A percentile compares a stretch with the other conserved stretches of the same genome.
Conservation (phyloP, 2,797 vertebrate species). For the Leuciscus waleckii region DNA sequence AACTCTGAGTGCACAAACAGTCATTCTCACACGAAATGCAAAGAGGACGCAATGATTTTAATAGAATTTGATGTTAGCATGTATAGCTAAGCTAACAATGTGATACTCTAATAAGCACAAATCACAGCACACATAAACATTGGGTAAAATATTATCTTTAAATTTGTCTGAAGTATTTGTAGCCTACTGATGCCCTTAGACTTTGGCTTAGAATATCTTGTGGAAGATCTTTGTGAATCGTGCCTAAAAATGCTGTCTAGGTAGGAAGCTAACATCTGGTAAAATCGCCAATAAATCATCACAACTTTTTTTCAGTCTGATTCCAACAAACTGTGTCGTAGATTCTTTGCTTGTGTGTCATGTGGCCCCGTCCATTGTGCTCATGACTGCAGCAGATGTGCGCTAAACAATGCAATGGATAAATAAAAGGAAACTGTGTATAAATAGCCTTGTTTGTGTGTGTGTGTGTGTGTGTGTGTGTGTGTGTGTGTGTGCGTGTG, state of each 20-base stretch:
- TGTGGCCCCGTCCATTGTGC: constrained; percentile 78
- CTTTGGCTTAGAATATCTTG: neutral
- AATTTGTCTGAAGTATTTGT: neutral
- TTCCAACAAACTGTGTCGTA: neutral
- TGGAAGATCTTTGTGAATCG: neutral
- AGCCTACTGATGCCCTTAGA: neutral
- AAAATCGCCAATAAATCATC: neutral
- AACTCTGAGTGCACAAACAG: neutral
- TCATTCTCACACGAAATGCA: neutral
- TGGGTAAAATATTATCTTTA: neutral
- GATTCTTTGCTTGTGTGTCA: neutral
- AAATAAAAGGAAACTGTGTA: constrained; percentile 86
- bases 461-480: constrained; percentile 49
- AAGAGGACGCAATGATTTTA: neutral
- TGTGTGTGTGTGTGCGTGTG: constrained; percentile 62
- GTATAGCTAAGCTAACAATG: neutral
- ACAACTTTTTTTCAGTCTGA: constrained; percentile 18
- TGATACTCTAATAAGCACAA: neutral
- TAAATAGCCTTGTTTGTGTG: constrained; percentile 78
- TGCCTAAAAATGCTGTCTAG: neutral
- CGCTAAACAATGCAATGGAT: constrained; percentile 81
- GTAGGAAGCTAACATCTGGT: neutral
- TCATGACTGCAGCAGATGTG: constrained; percentile 81
- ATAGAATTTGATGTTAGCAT: neutral
- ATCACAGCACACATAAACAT: neutral